Evolutionary conservation across 2,113 vertebrate species (phyloP).

Genomic region (Indicator indicator): DNA sequence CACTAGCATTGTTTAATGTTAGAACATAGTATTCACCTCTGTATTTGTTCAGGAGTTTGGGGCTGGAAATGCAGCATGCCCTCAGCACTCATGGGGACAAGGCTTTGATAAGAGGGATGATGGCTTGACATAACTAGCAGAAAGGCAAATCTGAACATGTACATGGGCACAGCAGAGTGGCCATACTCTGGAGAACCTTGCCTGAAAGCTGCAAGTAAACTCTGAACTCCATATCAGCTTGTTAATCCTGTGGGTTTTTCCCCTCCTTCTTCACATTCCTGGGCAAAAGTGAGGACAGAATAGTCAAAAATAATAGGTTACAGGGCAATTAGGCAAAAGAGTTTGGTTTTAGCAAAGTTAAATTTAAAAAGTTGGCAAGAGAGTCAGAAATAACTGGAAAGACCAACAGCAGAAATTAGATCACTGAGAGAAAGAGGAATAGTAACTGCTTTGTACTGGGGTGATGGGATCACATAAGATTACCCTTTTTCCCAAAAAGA

Average conservation of each 20-base stretch:
- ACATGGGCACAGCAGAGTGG: neutral
- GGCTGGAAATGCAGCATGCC: neutral
- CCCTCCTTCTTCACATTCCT: neutral
- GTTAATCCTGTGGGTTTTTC: neutral
- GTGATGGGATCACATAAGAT: neutral
- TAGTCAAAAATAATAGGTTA: neutral
- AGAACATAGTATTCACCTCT: neutral
- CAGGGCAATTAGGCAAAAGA: neutral
- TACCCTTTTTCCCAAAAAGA: neutral
- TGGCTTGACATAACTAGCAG: neutral
- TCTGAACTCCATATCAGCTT: neutral
- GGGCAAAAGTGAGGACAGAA: neutral
- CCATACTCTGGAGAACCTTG: neutral
- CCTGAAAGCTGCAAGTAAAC: neutral
- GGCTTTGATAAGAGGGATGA: neutral
- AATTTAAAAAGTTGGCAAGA: neutral
- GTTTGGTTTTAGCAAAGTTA: neutral
- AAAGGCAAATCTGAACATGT: neutral
- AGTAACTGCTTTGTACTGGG: neutral
- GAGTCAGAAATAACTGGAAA: neutral
- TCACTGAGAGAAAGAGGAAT: neutral
- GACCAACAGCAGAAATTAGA: neutral
- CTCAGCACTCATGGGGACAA: neutral
- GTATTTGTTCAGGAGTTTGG: neutral
- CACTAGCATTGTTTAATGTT: neutral